Evolutionary conservation across 2,797 vertebrate genomes (phyloP), one percentile per base, ranked within the genome.

Genomic region (Lacerta agilis): DNA sequence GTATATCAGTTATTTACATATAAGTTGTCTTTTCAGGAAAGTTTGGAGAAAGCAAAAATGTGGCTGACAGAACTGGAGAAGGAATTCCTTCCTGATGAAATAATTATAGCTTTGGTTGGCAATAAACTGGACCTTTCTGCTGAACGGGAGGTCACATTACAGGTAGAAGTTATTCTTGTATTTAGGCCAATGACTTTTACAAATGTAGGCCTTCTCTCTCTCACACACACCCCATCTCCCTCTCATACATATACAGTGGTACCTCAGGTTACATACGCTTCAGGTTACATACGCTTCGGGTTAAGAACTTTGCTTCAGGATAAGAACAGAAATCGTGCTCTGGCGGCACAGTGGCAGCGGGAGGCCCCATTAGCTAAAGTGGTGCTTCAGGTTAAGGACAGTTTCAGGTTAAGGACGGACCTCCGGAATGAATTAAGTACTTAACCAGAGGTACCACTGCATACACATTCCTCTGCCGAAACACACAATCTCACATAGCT

Each of bases 11-110:
- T 2, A 27, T 38, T 13, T 61, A 18, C 61, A 2, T 2, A 66
- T n/a, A 6, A 29, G 79, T 25, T 89, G 10, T 85, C 10, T 87
- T 36, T 78, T 2, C 64, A 98, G 98, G 94, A 97, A 38, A 97
- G 97, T 0, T 93, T 98, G 41, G 38, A 41, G 75, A 97, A 95
- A 93, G 97, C 95, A 8, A 97, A 97, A 91, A 25, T 96, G 82
- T 98, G 97, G 97, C 96, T 98, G 83, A 92, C 58, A 75, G 98
- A 98, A 86, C 94, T 98, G 29, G 96, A 98, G 95, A 96, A 96
- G 72, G 96, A 95, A 45, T 92, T 95, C 38, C 81, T 87, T 10
- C 94, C 93, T 0, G 89, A 95, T 2, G 97, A 98, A 29, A 97
- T 97, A 0, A 95, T 97, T 87, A 88, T 97, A 2, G 96, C 95